These are phyloP conservation scores for Oceanodroma leucorhoa DNA, from an alignment of 2,797 vertebrate species.

Conservation along the genomic window DNA sequence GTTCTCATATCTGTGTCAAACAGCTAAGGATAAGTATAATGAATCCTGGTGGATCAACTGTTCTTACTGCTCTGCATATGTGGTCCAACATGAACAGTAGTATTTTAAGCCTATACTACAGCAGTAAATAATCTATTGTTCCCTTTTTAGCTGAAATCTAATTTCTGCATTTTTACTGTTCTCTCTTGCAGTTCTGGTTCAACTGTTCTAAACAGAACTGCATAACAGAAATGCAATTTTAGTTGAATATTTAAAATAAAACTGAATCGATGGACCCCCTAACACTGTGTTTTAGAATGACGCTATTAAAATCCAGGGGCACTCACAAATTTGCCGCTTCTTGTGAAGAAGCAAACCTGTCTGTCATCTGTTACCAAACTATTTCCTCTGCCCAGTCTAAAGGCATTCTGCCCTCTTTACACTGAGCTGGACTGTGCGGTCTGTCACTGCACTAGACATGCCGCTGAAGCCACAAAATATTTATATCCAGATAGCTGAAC, in stretches of 20 bases:
- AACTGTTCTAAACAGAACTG: background rate
- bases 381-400: background rate
- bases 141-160: background rate
- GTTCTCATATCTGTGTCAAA: constrained; percentile 22
- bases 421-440: background rate
- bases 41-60: constrained; percentile 5
- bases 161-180: background rate
- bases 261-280: background rate
- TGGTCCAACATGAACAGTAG: background rate
- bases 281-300: background rate
- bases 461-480: background rate
- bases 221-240: background rate
- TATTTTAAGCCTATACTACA: background rate
- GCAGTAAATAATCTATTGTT: background rate
- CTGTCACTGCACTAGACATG: background rate
- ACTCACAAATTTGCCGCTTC: background rate
- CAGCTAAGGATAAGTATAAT: constrained; percentile 22
- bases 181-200: background rate
- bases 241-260: background rate
- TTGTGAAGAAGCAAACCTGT: background rate
- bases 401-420: background rate
- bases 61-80: background rate
- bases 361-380: background rate
- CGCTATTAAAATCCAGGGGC: background rate
- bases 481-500: background rate